Evolutionary conservation across 2,113 vertebrate genomes (phyloP), one percentile per base, ranked within the genome.

Genomic region (Opisthocomus hoazin): DNA sequence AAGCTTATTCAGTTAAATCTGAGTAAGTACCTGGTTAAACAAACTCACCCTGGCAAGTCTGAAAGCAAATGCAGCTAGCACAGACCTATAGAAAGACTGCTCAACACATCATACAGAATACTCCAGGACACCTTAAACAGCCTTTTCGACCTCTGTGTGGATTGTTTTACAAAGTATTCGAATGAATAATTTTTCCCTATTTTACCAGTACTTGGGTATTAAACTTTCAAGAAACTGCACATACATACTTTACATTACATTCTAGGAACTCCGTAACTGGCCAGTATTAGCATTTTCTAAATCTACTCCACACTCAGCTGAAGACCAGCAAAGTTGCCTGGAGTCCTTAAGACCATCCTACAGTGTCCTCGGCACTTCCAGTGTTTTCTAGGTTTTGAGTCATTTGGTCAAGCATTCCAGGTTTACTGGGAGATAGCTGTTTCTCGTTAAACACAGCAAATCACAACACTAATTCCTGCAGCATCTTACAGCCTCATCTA

Each of bases 341-440:
- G 22, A 14, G 4, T 48, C 29, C 30, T 34, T 46, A 60, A 30
- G 12, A 81, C 2, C 3, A 80, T 4, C 14, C 0, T 11, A 56
- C 6, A 48, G 4, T 2, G 2, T 61, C 46, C 48, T 69, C 53
- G 71, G 12, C 15, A 66, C 36, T 37, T 17, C 0, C 0, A 56
- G 4, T 29, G 34, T 66, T 73, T 78, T 73, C 56, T 36, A 50
- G 19, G 9, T 82, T 84, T 30, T 4, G 1, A 57, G 29, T 53
- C 15, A 75, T 21, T 17, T 51, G 17, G 19, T 41, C 43, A 90
- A 41, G 5, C 12, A 14, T 0, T 27, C 11, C 4, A 13, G 9
- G 13, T 79, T 54, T 69, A 78, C 0, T 2, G 5, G 16, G 10
- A 58, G 23, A 43, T 3, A n/a, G 4, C 2, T 2, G 6, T 0